These are phyloP conservation scores for Eupithecia inturbata DNA, from an alignment of 2,888 invertebrate species.

Conservation along the genomic window DNA sequence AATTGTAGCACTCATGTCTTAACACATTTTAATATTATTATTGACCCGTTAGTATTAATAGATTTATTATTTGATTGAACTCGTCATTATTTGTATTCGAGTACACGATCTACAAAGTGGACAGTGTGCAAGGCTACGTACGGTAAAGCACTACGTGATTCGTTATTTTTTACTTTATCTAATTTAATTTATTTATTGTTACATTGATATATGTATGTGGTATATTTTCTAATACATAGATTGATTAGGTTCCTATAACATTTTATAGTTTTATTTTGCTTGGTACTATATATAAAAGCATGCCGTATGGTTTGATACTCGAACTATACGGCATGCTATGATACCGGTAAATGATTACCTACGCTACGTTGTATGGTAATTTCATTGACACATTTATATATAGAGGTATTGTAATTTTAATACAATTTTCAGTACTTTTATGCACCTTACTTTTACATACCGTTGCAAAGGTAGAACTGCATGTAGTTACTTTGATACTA, in stretches of 20 bases:
- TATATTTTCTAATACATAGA: conserved; percentile 12
- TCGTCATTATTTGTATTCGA: not conserved
- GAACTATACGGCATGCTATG: conserved; percentile 3
- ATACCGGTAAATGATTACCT: conserved; percentile 20
- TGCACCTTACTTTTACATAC: conserved; percentile 9
- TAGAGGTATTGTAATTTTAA: conserved; percentile 15
- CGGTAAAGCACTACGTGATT: conserved; percentile 66
- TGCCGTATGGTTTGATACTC: too few species aligned
- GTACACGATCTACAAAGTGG: conserved; percentile 51
- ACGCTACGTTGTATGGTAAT: conserved; percentile 17
- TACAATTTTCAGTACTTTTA: conserved; percentile 11
- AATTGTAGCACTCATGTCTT: not conserved
- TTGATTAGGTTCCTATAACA: conserved; percentile 1
- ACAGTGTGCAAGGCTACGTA: conserved; percentile 65
- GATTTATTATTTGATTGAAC: not conserved
- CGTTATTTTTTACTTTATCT: conserved; percentile 33
- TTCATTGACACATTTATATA: conserved; percentile 19
- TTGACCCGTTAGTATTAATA: not conserved
- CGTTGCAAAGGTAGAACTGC: conserved; percentile 14
- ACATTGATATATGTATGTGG: conserved; percentile 41
- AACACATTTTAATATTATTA: not conserved
- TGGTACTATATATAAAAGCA: not conserved
- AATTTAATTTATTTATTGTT: conserved; percentile 42
- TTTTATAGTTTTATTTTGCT: conserved; percentile 7
- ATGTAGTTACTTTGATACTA: conserved; percentile 18